Evolutionary conservation across 2,113 vertebrate genomes (phyloP), one percentile per base, ranked within the genome.

Genomic region (Amphiprion ocellaris): DNA sequence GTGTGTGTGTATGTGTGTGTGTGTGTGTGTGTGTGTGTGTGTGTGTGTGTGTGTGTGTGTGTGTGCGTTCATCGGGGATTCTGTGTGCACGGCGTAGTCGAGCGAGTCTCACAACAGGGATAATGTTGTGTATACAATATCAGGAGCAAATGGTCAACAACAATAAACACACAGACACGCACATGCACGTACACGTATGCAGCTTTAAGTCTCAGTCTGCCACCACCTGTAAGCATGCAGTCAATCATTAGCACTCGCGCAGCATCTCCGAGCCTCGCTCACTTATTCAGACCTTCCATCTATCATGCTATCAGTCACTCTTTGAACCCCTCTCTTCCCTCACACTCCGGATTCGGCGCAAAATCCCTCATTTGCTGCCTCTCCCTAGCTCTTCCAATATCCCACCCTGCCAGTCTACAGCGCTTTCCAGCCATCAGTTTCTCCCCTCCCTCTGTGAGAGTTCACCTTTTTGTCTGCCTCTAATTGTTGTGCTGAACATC

Each of bases 221-320:
- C 53, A 23, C 87, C 87, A 90, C 89, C 90, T 93, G 91, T 89
- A 69, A 83, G 79, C 79, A 69, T 24, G 73, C 83, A 86, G 87
- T 85, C 84, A 75, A 76, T 90, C 87, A 85, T 85, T 84, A 83
- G 81, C 16, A 77, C 73, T 69, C 82, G 26, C 68, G 1, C 69
- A 0, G 60, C 26, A 54, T 86, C 85, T 86, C 69, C 16, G 28
- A 73, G 86, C 63, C 85, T 49, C n/a, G 60, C 82, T 90, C 87
- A 79, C 82, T 84, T 77, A 88, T 88, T 90, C 87, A 88, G 82
- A 79, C 69, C 82, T 68, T 68, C 74, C 75, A 84, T 87, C 83
- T 88, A 79, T 89, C 82, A 83, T 61, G 61, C 89, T 85, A 87
- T 88, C 89, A 89, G 74, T 90, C 87, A 88, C 70, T 88, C 87